phyloP scores from a whole-genome alignment of 2,888 invertebrate genomes.

The Tenthredo notha region DNA sequence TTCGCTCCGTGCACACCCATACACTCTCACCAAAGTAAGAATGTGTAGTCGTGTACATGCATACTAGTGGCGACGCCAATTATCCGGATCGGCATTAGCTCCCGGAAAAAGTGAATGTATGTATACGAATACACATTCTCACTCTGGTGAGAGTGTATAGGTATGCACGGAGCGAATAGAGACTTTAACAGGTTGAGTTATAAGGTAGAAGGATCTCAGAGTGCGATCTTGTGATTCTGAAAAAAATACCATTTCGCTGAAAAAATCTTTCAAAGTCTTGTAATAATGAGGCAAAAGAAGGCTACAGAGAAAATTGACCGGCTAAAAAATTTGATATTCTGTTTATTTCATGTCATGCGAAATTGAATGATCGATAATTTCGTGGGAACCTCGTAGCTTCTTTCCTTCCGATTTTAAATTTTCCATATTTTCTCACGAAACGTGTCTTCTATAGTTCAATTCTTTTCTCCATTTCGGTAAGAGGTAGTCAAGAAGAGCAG shows the following conservation, averaged over 20 bases:
- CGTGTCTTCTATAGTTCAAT: background rate
- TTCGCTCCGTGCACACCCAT: no score
- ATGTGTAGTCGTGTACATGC: no score
- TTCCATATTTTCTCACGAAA: slow-evolving; percentile 48
- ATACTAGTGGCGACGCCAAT: no score
- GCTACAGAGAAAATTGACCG: background rate
- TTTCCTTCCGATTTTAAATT: background rate
- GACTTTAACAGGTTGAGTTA: background rate
- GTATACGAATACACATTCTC: no score
- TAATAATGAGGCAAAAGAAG: background rate
- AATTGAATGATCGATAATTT: slow-evolving; percentile 27
- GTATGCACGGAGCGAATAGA: no score
- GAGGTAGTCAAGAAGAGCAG: background rate
- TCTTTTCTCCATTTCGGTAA: background rate
- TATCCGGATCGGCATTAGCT: no score
- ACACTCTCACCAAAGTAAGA: no score
- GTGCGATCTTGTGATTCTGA: background rate
- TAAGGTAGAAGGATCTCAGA: background rate
- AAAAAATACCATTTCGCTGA: background rate
- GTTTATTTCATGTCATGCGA: background rate
- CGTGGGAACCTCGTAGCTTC: slow-evolving; percentile 11
- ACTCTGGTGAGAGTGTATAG: no score
- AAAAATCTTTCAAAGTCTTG: background rate
- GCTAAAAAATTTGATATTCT: background rate
- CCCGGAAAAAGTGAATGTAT: no score